These are phyloP conservation scores for Paragorgia papillata DNA, from an alignment of 92 coral and sea anemone genomes.

Conservation along the genomic window DNA sequence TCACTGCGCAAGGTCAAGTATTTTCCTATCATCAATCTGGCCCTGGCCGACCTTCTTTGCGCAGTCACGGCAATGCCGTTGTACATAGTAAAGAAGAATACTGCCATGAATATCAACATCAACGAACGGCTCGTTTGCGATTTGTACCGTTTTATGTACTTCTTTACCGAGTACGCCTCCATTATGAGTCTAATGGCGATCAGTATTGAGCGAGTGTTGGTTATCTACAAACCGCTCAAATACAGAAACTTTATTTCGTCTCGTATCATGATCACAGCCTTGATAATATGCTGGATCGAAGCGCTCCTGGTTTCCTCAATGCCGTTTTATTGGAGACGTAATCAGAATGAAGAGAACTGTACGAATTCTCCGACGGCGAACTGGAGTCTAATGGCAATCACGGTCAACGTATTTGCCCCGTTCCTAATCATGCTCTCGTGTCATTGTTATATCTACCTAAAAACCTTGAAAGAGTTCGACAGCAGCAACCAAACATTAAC, in stretches of 20 bases:
- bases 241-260: constrained; percentile 65
- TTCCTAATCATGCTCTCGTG: constrained; percentile 79
- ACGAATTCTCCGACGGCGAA: constrained; percentile 79
- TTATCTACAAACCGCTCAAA: constrained; percentile 77
- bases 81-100: constrained; percentile 79
- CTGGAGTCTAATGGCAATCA: constrained; percentile 95
- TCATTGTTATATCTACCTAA: constrained; percentile 73
- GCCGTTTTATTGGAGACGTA: constrained; percentile 82
- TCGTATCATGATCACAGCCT: constrained; percentile 55
- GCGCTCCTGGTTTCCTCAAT: constrained; percentile 67
- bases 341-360: constrained; percentile 59
- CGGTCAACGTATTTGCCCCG: constrained; percentile 76
- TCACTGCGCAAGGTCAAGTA: constrained; percentile 81
- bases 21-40: constrained; percentile 85
- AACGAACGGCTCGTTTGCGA: constrained; percentile 58
- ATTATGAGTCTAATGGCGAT: constrained; percentile 83
- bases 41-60: constrained; percentile 80
- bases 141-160: constrained; percentile 78
- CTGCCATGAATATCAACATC: constrained; percentile 20
- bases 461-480: constrained; percentile 46
- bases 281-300: constrained; percentile 76
- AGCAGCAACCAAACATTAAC: background rate
- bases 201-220: constrained; percentile 92
- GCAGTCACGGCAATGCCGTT: constrained; percentile 93
- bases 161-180: constrained; percentile 92